A percentile compares a stretch with the other conserved stretches of the same genome.
These are phyloP conservation scores for Vannuccia rotundouncinata DNA, from an alignment of 2,888 invertebrate genomes.

Conservation along the genomic window DNA sequence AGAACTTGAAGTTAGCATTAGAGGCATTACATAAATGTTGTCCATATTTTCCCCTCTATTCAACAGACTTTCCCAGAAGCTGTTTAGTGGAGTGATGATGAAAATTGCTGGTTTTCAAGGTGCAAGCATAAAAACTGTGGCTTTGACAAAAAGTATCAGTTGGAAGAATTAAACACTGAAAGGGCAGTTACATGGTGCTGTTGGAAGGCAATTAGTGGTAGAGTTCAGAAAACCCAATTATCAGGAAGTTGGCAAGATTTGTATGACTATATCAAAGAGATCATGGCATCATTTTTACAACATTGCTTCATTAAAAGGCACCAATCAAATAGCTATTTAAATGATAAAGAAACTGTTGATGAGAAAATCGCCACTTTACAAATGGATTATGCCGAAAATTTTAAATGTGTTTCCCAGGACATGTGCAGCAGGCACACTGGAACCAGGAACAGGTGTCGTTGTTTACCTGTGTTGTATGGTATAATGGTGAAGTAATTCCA, in stretches of 20 bases:
- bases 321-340: constrained; percentile 27
- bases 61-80: constrained; percentile 24
- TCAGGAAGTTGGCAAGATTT: constrained; percentile 37
- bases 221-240: constrained; percentile 21
- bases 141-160: constrained; percentile 18
- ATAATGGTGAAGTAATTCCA: constrained; percentile 6
- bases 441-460: constrained; percentile 31
- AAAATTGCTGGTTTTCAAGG: constrained; percentile 20
- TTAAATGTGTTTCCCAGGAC: constrained; percentile 32
- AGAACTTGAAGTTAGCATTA: constrained; percentile 34
- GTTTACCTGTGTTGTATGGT: constrained; percentile 31
- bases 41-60: constrained; percentile 26
- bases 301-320: constrained; percentile 36
- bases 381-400: constrained; percentile 35
- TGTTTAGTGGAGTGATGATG: constrained; percentile 26
- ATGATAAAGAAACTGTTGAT: constrained; percentile 33
- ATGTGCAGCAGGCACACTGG: constrained; percentile 33
- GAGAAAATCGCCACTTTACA: constrained; percentile 27
- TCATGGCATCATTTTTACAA: constrained; percentile 30
- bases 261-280: constrained; percentile 25
- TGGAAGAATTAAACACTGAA: constrained; percentile 29
- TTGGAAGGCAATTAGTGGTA: constrained; percentile 29
- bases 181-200: constrained; percentile 32
- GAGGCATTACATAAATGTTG: constrained; percentile 28
- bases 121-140: constrained; percentile 28